Base-by-base conservation (phyloP, 2,797 vertebrate genomes). In the Chelon auratus region DNA sequence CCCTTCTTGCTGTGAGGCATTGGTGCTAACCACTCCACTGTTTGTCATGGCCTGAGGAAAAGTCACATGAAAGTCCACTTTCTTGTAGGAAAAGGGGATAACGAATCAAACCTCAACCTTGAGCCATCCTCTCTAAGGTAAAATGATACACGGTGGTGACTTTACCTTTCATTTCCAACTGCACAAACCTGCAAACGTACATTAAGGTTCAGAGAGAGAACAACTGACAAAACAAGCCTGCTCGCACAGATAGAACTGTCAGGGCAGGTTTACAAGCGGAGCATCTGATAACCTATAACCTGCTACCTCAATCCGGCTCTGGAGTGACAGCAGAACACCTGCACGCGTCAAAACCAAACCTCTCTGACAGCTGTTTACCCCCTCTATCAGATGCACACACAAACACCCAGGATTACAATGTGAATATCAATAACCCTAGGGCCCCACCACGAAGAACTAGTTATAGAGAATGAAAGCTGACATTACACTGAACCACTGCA, bases 211-310 rank as follows among this genome's bases (percentile, higher is more conserved):
- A 75, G 26, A 51, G 48, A 26, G 39, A 62, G 48, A 81, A 62
- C 48, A 67, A 52, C 45, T 53, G 20, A 54, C 59, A 63, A 26
- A 47, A 57, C 24, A 68, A 80, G 70, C 76, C 84, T 75, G 64
- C 77, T 74, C 73, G 30, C 73, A 77, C 68, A 83, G 78, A 91
- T 86, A 87, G 81, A 93, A 80, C 84, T 90, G 90, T 93, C 89
- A 92, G 59, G 64, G 77, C 78, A 82, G 72, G 77, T 85, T 81
- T 82, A 74, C 43, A 74, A 78, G 58, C 59, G 82, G 22, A 75
- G 73, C 67, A 70, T 84, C 67, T 77, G 84, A 91, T 89, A 89
- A 86, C 86, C 85, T 83, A 22, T 83, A 87, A 88, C 90, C 86
- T 86, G 73, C 69, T 84, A 87, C 84, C 77, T 80, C 79, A 78